These are phyloP conservation scores for Tonatia bakeri DNA, from an alignment of 2,113 vertebrate species.

Conservation along the genomic window DNA sequence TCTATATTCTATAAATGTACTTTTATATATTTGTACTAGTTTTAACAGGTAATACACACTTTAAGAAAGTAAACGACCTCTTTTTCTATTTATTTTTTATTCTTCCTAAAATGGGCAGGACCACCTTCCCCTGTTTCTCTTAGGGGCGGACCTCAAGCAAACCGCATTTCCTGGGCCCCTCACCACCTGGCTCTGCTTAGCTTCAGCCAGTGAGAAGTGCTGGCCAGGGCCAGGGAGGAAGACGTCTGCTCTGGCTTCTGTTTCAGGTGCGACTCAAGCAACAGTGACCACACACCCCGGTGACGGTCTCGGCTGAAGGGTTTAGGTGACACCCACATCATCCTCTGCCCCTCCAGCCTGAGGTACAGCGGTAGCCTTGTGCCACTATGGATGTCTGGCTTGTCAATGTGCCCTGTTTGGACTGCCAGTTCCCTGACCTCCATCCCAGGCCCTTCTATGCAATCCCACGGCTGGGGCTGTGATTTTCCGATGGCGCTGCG, in stretches of 20 bases:
- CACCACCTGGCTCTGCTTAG: too few relatives aligned
- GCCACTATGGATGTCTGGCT: background rate
- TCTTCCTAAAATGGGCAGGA: background rate
- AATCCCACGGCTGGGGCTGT: accelerated
- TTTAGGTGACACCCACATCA: background rate
- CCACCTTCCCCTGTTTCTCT: background rate
- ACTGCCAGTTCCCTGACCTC: background rate
- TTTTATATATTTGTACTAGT: background rate
- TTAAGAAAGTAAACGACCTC: background rate
- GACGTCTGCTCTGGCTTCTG: accelerated
- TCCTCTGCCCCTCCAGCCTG: background rate
- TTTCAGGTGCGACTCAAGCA: background rate
- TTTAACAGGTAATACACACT: background rate
- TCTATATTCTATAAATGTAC: background rate
- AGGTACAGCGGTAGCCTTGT: too few relatives aligned
- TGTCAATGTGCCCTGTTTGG: background rate
- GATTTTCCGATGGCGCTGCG: accelerated
- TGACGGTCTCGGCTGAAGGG: too few relatives aligned
- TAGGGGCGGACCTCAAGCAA: background rate
- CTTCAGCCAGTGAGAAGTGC: background rate
- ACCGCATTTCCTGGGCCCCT: background rate
- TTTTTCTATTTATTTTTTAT: background rate
- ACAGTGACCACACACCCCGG: too few relatives aligned
- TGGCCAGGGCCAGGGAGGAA: too few relatives aligned
- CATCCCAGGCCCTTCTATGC: background rate